These are phyloP conservation scores for Vicugna pacos DNA, from an alignment of 2,113 vertebrate genomes.

Conservation along the genomic window DNA sequence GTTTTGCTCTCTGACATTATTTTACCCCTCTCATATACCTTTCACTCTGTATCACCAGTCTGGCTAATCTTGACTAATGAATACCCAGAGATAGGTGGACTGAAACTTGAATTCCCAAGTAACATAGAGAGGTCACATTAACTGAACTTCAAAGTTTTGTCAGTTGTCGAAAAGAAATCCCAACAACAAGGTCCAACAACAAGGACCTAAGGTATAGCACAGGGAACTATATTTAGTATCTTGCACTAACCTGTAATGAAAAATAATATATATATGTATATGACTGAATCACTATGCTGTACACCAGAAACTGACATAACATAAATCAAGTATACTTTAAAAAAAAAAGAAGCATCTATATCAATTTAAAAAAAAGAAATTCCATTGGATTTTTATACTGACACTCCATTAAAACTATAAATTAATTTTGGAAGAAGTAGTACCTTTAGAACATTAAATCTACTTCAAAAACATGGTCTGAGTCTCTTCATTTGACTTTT, in stretches of 20 bases:
- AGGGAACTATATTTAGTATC: too few relatives aligned
- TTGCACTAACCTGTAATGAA: too few relatives aligned
- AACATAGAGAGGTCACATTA: background rate
- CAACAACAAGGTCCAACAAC: too few relatives aligned
- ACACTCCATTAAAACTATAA: background rate
- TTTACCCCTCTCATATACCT: background rate
- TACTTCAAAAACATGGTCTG: background rate
- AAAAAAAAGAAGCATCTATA: too few relatives aligned
- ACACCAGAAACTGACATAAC: too few relatives aligned
- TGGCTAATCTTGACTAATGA: background rate
- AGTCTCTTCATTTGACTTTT: background rate
- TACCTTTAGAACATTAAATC: slow-evolving; percentile 29
- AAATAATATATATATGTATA: too few relatives aligned
- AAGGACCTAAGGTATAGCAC: too few relatives aligned
- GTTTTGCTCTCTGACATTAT: background rate
- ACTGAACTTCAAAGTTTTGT: background rate
- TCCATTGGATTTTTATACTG: background rate
- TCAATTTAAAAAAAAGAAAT: background rate
- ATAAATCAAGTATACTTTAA: too few relatives aligned
- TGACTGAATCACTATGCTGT: too few relatives aligned
- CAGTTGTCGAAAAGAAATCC: background rate
- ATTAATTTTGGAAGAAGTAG: slow-evolving; percentile 31
- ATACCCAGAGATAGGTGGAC: background rate
- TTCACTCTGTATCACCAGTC: background rate
- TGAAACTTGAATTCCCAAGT: slow-evolving; percentile 3